A percentile compares a stretch with the other conserved stretches of the same genome.
Conservation (phyloP, 2,888 invertebrate species). For the Sicus ferrugineus region DNA sequence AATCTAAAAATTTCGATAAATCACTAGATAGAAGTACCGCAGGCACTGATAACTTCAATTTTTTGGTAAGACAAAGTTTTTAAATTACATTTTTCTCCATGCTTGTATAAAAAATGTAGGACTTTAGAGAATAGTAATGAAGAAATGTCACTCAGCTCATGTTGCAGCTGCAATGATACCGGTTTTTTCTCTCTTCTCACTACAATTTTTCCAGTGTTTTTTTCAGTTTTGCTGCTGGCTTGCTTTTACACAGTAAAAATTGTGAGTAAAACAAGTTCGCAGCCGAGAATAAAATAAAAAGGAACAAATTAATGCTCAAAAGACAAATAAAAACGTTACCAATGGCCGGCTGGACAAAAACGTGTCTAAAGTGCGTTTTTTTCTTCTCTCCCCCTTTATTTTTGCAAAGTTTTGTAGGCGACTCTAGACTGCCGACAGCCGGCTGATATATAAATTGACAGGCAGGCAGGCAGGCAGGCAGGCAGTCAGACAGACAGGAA, state of each 20-base stretch:
- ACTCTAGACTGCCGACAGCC: neutral
- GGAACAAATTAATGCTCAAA: no score
- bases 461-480: neutral
- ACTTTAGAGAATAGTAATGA: no score
- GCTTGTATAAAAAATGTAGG: no score
- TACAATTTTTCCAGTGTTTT: no score
- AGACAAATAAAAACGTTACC: neutral
- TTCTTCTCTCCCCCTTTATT: neutral
- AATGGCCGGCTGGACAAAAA: neutral
- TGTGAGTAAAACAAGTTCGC: neutral
- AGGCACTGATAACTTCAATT: no score
- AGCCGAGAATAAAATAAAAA: neutral
- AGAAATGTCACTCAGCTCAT: no score
- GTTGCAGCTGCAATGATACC: no score
- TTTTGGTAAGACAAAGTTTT: no score
- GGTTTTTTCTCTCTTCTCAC: no score
- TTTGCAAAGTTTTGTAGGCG: neutral
- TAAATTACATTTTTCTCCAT: no score
- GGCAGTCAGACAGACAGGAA: neutral
- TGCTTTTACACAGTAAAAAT: neutral
- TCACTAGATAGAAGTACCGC: no score
- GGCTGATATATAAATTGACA: constrained; percentile 9
- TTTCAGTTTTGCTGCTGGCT: neutral
- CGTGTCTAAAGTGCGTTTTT: neutral
- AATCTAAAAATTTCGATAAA: no score